Evolutionary conservation across 2,888 invertebrate genomes (phyloP), one percentile per base, ranked within the genome.

Genomic region (Hemistola chrysoprasaria): DNA sequence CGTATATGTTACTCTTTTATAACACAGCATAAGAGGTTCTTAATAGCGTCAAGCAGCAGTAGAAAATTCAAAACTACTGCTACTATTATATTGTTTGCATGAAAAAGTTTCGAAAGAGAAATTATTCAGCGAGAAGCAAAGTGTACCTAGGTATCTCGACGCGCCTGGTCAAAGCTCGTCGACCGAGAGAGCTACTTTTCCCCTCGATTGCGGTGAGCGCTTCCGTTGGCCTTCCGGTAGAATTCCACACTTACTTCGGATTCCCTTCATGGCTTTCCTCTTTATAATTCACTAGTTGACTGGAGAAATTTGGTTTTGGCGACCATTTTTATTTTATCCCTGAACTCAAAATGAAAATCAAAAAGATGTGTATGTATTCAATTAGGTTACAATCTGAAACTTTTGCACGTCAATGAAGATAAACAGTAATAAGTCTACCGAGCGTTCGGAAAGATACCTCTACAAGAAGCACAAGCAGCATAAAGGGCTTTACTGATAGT

Each of bases 171-270:
- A 80, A 82, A 83, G 77, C 70, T 61, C 16, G 16, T 2, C 16
- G 16, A 60, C 60, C 61, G 62, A 54, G 61, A 61, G 57, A 63
- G 68, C 65, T 71, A 78, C 78, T 80, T 82, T 79, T 79, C 73
- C 70, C 71, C 69, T 74, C 76, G 67, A 78, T 74, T 76, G 78
- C 76, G 70, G 70, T 62, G 54, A 64, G 59, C 66, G 64, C 64
- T 78, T 79, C 78, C 80, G 72, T 60, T 51, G 52, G 63, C 66
- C 64, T 67, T 65, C 69, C 69, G 66, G 60, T 55, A 50, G 66
- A 69, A 67, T 69, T 67, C 65, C 56, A 64, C 65, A 64, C 66
- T 68, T 62, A 54, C 56, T 71, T 63, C 52, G 60, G 64, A 65
- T 70, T 71, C 65, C 61, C 59, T 65, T 61, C 44, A 38, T 56